Conservation (phyloP, 2,113 vertebrate genomes). For the Burhinus bistriatus region DNA sequence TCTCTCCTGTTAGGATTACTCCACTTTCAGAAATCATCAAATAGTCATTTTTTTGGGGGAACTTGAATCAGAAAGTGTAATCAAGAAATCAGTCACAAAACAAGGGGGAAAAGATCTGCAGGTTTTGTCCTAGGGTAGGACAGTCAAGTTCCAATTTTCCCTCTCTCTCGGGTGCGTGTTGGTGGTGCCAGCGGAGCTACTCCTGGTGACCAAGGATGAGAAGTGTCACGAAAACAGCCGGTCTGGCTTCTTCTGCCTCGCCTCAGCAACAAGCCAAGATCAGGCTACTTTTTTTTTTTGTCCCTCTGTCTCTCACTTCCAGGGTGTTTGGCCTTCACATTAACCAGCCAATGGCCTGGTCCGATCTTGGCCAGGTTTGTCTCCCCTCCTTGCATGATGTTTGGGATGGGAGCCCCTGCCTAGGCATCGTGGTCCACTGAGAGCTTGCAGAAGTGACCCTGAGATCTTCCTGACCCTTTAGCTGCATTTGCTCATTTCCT, state of each 20-base stretch:
- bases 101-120: neutral
- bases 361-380: neutral
- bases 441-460: neutral
- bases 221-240: neutral
- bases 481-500: conserved; percentile 45
- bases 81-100: neutral
- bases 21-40: neutral
- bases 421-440: neutral
- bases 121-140: neutral
- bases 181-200: neutral
- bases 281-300: neutral
- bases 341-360: neutral
- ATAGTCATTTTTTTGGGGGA: neutral
- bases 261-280: neutral
- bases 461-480: neutral
- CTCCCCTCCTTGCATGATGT: neutral
- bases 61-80: neutral
- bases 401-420: neutral
- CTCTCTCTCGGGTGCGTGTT: rapidly evolving
- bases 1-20: neutral
- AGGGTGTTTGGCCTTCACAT: neutral
- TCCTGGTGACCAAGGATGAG: conserved; percentile 2
- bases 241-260: neutral
- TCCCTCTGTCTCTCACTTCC: neutral
- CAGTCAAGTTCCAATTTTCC: neutral